Base-by-base conservation (phyloP, 2,888 invertebrate genomes). In the Leptopilina syphax region DNA sequence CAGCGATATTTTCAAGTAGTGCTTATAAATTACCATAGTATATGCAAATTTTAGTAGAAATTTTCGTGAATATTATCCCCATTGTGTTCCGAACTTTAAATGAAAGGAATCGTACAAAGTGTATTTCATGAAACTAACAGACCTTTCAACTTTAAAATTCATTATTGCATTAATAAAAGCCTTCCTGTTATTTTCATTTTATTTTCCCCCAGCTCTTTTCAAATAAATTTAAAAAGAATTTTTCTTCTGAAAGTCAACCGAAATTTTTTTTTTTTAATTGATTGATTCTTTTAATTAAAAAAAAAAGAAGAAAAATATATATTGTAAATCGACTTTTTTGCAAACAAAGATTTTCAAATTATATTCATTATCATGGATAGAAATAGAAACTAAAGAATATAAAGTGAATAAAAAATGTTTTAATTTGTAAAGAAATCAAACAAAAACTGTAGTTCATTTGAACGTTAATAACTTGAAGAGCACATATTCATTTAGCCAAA, bases 401-500 rank as follows among this genome's bases (percentile, higher is more conserved):
- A 44, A 44, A 12, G 60, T 60, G n/a, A 3, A 18, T 18, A 5
- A 18, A 60, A 60, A 60, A 18, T 1, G n/a, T 60, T 60, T 60
- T 8, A 60, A 60, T 18, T n/a, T 60, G 60, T 18, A 18, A 60
- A 18, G 60, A 60, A 60, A 9, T 63, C 18, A 18, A 63, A 63
- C 24, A 18, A 63, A 18, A 63, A 1, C 4, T 63, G 18, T 24
- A 24, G 63, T 63, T 24, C 18, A 63, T 63, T 63, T 63, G 63
- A 63, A n/a, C 63, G 63, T 63, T 63, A 18, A 24, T 63, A 63
- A 63, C 63, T 63, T 63, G 9, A 24, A 63, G 18, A 63, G 63
- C 63, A 63, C 18, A 63, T 63, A 63, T 63, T 63, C 63, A 63
- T 63, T 63, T 63, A 63, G 63, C 24, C 63, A 63, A 63, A 63